Conservation (phyloP, 2,888 invertebrate genomes). For the Uropetala carovei region DNA sequence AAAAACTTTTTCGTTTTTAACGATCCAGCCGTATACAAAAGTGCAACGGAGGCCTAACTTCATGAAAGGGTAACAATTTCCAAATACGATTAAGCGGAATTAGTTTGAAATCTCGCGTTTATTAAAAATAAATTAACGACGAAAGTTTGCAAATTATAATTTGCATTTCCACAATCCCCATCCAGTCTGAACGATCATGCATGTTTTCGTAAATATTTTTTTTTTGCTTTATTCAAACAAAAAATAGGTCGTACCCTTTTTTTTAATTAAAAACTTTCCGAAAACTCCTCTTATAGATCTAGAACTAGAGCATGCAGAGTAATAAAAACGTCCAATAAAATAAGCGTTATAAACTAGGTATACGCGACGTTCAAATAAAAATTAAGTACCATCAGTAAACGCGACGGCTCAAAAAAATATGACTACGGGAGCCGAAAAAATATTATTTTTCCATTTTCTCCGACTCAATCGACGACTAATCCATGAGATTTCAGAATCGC, state of each 20-base stretch:
- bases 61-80: slow-evolving; percentile 1
- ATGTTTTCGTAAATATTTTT: neutral
- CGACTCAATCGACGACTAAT: slow-evolving; percentile 26
- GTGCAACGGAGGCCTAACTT: neutral
- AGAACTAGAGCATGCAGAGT: no score
- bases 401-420: neutral
- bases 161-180: neutral
- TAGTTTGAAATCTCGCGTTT: neutral
- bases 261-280: no score
- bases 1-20: neutral
- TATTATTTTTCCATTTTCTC: slow-evolving; percentile 19
- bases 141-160: neutral
- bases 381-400: neutral
- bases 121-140: neutral
- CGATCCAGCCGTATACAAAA: neutral
- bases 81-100: neutral
- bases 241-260: neutral
- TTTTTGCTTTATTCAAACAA: neutral
- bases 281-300: no score
- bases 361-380: neutral
- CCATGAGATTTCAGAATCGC: neutral
- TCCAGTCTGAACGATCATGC: neutral
- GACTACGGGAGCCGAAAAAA: neutral
- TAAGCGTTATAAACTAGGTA: neutral
- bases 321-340: neutral